These are phyloP conservation scores for Capreolus pygargus DNA, from an alignment of 2,113 vertebrate genomes.

Conservation along the genomic window DNA sequence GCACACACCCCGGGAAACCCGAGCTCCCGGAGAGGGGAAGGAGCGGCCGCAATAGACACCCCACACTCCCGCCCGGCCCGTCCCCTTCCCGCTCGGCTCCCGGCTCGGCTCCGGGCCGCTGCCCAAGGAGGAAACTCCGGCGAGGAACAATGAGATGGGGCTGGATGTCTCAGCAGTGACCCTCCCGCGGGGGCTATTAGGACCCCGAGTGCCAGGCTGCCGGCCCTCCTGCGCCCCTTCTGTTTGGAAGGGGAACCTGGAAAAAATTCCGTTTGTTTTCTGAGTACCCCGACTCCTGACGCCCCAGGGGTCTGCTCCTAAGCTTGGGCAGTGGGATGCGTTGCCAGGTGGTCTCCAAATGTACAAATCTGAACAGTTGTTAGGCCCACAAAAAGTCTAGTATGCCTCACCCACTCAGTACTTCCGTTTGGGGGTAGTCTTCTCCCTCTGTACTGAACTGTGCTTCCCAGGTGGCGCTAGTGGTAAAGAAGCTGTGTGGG, in stretches of 20 bases:
- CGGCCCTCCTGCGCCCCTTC: neutral
- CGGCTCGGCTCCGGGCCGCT: neutral
- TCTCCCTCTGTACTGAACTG: neutral
- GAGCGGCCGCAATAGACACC: conserved; percentile 73
- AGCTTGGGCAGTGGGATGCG: neutral
- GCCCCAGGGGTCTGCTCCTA: neutral
- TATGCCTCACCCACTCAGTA: neutral
- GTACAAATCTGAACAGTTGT: neutral
- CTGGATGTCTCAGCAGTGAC: conserved; percentile 51
- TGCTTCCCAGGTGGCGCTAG: neutral
- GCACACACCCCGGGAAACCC: conserved; percentile 86
- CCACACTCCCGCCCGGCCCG: conserved; percentile 45
- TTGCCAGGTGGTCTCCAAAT: neutral
- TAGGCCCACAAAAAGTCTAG: neutral
- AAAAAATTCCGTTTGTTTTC: neutral
- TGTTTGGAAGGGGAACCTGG: neutral
- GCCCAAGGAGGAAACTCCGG: conserved; percentile 65
- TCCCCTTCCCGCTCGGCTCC: conserved; percentile 52
- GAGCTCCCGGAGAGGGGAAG: conserved; percentile 77
- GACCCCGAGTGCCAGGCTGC: conserved; percentile 17
- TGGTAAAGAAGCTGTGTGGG: neutral
- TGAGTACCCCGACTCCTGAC: neutral
- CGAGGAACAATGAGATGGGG: conserved; percentile 58
- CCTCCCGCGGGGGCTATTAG: conserved; percentile 58
- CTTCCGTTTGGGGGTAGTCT: neutral